Percentiles rank a stretch among this genome's conserved stretches.
phyloP scores from a whole-genome alignment of 2,113 vertebrate genomes.

The Ochotona princeps region DNA sequence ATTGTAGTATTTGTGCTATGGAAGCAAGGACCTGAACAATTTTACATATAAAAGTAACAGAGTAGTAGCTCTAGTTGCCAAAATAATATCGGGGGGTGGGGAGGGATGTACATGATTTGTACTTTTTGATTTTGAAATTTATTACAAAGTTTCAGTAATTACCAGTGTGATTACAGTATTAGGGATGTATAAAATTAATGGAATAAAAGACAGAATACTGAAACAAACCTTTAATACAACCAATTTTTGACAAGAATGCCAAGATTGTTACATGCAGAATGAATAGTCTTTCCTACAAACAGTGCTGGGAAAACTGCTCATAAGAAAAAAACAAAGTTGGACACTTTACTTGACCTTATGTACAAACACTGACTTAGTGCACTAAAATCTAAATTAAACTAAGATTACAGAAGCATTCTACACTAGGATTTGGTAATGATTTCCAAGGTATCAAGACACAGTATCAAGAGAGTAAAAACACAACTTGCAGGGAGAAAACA shows the following conservation, averaged over 20 bases:
- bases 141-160: conserved; percentile 23
- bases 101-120: not conserved
- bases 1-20: too few species aligned
- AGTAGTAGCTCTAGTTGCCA: not conserved
- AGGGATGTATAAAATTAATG: not conserved
- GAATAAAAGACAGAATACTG: not conserved
- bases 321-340: not conserved
- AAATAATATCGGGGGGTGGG: not conserved
- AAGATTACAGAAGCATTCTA: not conserved
- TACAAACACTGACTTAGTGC: not conserved
- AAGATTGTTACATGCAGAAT: conserved; percentile 2
- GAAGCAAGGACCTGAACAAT: too few species aligned
- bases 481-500: not conserved
- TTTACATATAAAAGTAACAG: not conserved
- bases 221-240: not conserved
- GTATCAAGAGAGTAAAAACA: not conserved
- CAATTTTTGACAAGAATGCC: not conserved
- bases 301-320: not conserved
- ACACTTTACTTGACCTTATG: not conserved
- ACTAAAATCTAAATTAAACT: not conserved
- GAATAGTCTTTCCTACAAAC: conserved; percentile 9
- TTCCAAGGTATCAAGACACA: not conserved
- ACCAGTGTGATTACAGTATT: not conserved
- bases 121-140: not conserved
- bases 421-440: not conserved